These are phyloP conservation scores for Drosophila sechellia DNA, from an alignment of 1,140 invertebrate species.

Conservation along the genomic window DNA sequence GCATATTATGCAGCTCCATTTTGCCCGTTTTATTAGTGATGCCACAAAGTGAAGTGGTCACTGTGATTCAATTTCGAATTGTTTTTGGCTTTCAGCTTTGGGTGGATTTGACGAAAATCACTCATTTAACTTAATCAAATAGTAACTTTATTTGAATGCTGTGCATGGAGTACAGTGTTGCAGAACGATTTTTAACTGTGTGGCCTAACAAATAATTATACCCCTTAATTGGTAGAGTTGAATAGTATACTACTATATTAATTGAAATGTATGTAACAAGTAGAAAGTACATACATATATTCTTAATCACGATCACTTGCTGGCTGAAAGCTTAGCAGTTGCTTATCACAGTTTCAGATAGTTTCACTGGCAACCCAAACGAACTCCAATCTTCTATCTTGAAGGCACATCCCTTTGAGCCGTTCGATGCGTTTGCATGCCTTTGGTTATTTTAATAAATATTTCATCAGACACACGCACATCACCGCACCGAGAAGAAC, in stretches of 20 bases:
- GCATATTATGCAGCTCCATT: slow-evolving; percentile 12
- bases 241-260: not conserved
- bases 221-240: no score
- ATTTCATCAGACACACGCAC: slow-evolving; percentile 63
- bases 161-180: not conserved
- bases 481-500: slow-evolving; percentile 9
- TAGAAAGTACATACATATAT: no score
- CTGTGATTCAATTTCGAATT: slow-evolving; percentile 17
- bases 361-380: not conserved
- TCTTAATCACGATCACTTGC: no score
- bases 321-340: not conserved
- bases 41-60: slow-evolving; percentile 8
- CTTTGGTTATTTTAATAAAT: slow-evolving; percentile 78
- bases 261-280: no score
- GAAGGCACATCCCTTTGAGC: slow-evolving; percentile 6
- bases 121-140: not conserved
- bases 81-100: not conserved
- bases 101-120: not conserved
- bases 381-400: slow-evolving; percentile 2
- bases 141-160: not conserved
- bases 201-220: no score
- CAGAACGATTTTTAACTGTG: no score
- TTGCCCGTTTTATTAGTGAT: slow-evolving; percentile 23
- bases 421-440: slow-evolving; percentile 29
- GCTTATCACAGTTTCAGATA: not conserved